Conservation (phyloP, 2,113 vertebrate genomes). For the Sylvietta virens region DNA sequence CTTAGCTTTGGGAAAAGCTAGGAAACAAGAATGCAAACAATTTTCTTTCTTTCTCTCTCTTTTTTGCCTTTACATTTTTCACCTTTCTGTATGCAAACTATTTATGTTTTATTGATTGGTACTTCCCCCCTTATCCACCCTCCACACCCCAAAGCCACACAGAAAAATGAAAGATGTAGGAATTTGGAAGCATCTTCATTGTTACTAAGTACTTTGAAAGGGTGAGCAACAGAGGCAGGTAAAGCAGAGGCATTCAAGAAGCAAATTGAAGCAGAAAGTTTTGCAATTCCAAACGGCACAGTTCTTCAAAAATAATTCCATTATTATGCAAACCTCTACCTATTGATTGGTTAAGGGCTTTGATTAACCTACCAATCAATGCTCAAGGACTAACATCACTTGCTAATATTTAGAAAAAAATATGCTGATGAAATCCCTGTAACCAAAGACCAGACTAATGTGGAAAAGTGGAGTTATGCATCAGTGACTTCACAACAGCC, state of each 20-base stretch:
- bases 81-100: background rate
- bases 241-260: background rate
- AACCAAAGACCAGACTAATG: background rate
- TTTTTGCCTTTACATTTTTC: background rate
- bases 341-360: background rate
- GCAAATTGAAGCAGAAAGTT: background rate
- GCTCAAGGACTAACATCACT: background rate
- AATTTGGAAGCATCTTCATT: background rate
- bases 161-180: background rate
- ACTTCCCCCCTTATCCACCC: background rate
- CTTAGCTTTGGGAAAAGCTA: background rate
- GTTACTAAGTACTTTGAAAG: background rate
- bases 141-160: accelerated
- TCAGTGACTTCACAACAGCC: background rate
- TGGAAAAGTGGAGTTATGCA: background rate
- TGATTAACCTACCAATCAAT: background rate
- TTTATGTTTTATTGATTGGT: background rate
- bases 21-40: background rate
- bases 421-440: background rate
- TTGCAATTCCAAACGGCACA: background rate
- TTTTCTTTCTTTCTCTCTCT: background rate
- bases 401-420: background rate
- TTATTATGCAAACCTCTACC: background rate
- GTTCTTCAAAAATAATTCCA: background rate
- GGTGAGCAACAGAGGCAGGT: background rate